Base-by-base conservation (phyloP, 1,140 invertebrate genomes). In the Ceratina australensis region DNA sequence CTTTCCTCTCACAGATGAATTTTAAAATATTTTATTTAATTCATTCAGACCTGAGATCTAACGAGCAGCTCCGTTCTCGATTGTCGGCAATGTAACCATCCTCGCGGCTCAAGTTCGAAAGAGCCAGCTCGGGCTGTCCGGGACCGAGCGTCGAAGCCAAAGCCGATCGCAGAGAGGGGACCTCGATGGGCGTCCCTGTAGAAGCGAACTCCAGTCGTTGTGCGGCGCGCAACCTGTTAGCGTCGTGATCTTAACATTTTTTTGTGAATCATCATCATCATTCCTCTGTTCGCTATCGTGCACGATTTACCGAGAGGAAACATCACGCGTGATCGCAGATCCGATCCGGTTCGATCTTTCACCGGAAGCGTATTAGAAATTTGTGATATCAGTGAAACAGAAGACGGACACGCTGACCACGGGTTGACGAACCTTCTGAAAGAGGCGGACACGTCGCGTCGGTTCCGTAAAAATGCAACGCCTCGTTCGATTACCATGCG, bases 221-320 rank as follows among this genome's bases (percentile, higher is more conserved):
- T 79, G 89, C 88, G 90, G 75, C 86, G 89, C 84, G 89, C 86
- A 85, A 85, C 72, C 73, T 72, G 85, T 87, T 79, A 71, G 61
- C 77, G 52, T 85, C 74, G 80, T 52, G 3, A 16, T 22, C 0
- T 50, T 42, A 54, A 54, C 52, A 13, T 16, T 54, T 54, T n/a
- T 54, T 16, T 54, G 52, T 54, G 52, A 5, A 18, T 49, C 47
- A 49, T 8, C 47, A 15, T 15, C 12, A 42, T 42, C 33, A 42
- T 42, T 42, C 5, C 33, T 42, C 33, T 42, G 33, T 42, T 42
- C 33, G 33, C 33, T 10, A 42, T 54, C 52, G 52, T 10, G 33
- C 33, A 54, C 52, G 52, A 54, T 54, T 54, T 54, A 16, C 52
- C 52, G 52, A n/a, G 7, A 8, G 52, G 12, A 54, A n/a, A 16